Evolutionary conservation across 2,888 invertebrate species (phyloP).

Genomic region (Linyphia triangularis): DNA sequence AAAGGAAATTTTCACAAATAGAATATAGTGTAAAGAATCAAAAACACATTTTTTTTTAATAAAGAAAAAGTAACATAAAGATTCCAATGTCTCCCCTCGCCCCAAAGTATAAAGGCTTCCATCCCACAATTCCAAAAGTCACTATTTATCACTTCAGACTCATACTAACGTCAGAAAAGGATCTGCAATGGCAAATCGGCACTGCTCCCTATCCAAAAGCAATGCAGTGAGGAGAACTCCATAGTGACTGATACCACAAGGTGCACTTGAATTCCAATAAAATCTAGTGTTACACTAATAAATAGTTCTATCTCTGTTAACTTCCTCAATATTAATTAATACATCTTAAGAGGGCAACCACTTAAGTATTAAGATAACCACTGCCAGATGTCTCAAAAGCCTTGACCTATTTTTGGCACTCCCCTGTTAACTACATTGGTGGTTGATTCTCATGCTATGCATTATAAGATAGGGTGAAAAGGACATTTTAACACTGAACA

Average conservation of each 20-base stretch:
- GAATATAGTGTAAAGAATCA: constrained; percentile 36
- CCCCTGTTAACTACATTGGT: too few relatives aligned
- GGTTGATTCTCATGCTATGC: too few relatives aligned
- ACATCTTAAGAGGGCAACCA: too few relatives aligned
- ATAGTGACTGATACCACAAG: not conserved
- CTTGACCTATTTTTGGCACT: too few relatives aligned
- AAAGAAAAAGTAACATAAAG: not conserved
- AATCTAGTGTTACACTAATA: too few relatives aligned
- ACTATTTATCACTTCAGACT: constrained; percentile 15
- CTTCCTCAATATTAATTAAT: too few relatives aligned
- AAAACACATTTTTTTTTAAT: constrained; percentile 12
- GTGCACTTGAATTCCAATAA: too few relatives aligned
- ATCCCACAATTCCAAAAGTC: constrained; percentile 68
- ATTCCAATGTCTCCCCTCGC: not conserved
- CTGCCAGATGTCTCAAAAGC: too few relatives aligned
- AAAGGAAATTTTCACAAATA: not conserved
- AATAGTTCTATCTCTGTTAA: too few relatives aligned
- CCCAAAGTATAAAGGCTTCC: constrained; percentile 39
- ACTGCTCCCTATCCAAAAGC: constrained; percentile 28
- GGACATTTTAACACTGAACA: too few relatives aligned
- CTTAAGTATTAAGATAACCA: too few relatives aligned
- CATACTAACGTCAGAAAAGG: constrained; percentile 14
- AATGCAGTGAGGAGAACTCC: constrained; percentile 26
- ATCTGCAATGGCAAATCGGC: constrained; percentile 64
- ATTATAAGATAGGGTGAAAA: too few relatives aligned